phyloP scores from a whole-genome alignment of 2,888 invertebrate species.

The Orthonychiurus folsomi region DNA sequence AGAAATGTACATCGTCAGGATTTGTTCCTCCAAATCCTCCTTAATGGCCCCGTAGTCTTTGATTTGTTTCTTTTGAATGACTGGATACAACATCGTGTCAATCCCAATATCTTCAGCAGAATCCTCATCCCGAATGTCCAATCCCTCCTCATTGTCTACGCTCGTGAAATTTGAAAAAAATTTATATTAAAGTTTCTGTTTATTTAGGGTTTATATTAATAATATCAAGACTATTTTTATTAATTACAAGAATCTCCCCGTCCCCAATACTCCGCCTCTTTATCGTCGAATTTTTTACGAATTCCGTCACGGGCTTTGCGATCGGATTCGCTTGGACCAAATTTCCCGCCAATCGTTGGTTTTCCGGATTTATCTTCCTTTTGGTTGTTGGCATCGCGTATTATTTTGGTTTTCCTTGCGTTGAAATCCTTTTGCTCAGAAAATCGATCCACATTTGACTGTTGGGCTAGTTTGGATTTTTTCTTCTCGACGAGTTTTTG shows the following conservation, averaged over 20 bases:
- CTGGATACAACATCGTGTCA: background rate
- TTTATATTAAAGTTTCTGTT: background rate
- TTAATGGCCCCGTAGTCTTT: background rate
- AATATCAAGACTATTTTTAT: too few relatives aligned
- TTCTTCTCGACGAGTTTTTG: background rate
- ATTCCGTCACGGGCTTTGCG: background rate
- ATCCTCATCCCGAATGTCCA: background rate
- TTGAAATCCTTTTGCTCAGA: background rate
- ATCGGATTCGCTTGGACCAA: background rate
- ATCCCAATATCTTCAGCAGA: background rate
- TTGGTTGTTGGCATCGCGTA: background rate
- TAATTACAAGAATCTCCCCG: background rate
- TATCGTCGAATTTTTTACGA: background rate
- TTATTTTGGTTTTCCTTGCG: background rate
- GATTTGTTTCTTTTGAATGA: background rate
- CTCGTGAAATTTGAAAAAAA: too few relatives aligned
- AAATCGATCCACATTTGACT: background rate
- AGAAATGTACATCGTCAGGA: conserved; percentile 61
- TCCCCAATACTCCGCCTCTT: background rate
- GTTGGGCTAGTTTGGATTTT: background rate
- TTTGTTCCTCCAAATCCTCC: conserved; percentile 23
- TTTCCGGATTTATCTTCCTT: background rate
- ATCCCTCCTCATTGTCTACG: background rate
- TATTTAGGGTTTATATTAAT: too few relatives aligned
- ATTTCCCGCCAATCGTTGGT: background rate